Evolutionary conservation across 2,888 invertebrate species (phyloP).

Genomic region (Mimas tiliae): DNA sequence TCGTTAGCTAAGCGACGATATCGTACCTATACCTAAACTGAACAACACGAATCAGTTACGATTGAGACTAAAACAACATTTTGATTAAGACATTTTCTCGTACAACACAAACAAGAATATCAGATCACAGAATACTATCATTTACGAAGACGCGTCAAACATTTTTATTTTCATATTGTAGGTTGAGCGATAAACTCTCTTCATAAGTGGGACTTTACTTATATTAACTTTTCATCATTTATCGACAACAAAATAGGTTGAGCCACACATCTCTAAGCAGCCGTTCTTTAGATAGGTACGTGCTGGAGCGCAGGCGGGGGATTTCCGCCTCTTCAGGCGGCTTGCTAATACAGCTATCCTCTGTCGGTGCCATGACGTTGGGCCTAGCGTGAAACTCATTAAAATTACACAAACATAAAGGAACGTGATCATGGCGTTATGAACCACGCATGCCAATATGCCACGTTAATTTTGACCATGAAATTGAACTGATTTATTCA

Average conservation of each 20-base stretch:
- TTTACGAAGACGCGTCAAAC: too few species aligned
- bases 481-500: slow-evolving; percentile 20
- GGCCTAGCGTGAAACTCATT: slow-evolving; percentile 79
- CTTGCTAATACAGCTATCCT: slow-evolving; percentile 71
- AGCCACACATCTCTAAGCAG: slow-evolving; percentile 46
- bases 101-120: too few species aligned
- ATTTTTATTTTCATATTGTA: background rate
- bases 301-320: slow-evolving; percentile 54
- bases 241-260: slow-evolving; percentile 31
- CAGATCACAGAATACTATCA: too few species aligned
- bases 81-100: too few species aligned
- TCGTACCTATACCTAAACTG: too few species aligned
- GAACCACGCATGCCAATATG: slow-evolving; percentile 43
- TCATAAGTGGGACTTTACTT: background rate
- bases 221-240: background rate
- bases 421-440: slow-evolving; percentile 42
- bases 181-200: too few species aligned
- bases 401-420: slow-evolving; percentile 75
- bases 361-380: slow-evolving; percentile 61
- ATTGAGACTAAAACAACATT: too few species aligned
- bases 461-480: slow-evolving; percentile 38
- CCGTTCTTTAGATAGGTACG: slow-evolving; percentile 59
- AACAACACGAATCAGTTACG: too few species aligned
- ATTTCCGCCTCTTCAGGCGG: slow-evolving; percentile 66
- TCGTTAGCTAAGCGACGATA: too few species aligned